Evolutionary conservation across 2,888 invertebrate genomes (phyloP), one percentile per base, ranked within the genome.

Genomic region (Microchrysa polita): DNA sequence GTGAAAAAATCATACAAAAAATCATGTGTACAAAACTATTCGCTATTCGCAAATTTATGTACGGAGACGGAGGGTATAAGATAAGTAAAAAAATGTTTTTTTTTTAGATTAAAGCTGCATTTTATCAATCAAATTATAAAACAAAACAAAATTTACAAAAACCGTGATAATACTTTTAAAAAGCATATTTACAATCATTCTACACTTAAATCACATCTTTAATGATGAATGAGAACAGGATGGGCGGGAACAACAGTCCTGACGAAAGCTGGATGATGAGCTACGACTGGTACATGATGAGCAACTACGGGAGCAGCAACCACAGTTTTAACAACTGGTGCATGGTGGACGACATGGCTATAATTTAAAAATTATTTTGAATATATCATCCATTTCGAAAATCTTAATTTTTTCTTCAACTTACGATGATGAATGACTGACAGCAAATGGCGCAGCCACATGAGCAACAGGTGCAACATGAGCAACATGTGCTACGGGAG

Each of bases 211-310:
- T 57, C 16, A 75, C 10, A 34, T 40, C 60, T 72, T 77, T 81
- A 81, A 78, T 83, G 84, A 78, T 84, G 83, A 71, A 81, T 82
- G 2, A 82, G 76, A 52, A 82, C 82, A 63, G 81, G 81, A 73
- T 73, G 72, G 23, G 60, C 69, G 22, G 73, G 75, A 16, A 75
- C 74, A 42, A 69, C 81, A n/a, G n/a, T n/a, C n/a, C n/a, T n/a
- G n/a, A n/a, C n/a, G n/a, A n/a, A n/a, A 18, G 77, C 77, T 53
- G 80, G 77, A 20, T 83, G 67, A 18, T 65, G 67, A 16, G 69
- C 57, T 5, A 69, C 83, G 12, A 83, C 80, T 52, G 69, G 57
- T 10, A 53, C 67, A 16, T 48, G 52, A 40, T 69, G 69, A 18
- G 57, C 57, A 1, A 69, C 27, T 1, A 69, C 55, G 55, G 69